Evolutionary conservation across 2,113 vertebrate genomes (phyloP).

Genomic region (Campylomormyrus tamandua): DNA sequence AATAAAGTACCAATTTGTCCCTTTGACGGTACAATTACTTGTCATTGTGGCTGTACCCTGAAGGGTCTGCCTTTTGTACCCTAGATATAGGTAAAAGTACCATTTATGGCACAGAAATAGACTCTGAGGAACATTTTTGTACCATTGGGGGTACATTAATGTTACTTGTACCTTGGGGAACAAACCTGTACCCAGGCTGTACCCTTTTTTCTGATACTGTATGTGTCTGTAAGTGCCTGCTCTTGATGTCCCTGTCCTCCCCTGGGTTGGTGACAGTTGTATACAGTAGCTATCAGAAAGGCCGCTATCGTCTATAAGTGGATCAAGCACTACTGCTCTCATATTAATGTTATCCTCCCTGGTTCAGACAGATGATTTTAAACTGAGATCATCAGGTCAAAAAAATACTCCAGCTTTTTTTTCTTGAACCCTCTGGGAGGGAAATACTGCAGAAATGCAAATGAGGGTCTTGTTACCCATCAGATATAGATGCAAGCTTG

Average conservation of each 20-base stretch:
- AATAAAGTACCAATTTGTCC: background rate
- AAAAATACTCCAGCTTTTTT: background rate
- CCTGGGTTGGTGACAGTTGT: slow-evolving; percentile 23
- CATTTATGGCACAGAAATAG: background rate
- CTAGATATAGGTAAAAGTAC: background rate
- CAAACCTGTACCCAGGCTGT: background rate
- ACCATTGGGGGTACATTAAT: background rate
- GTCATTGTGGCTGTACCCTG: background rate
- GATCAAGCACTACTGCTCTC: slow-evolving; percentile 33
- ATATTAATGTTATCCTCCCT: slow-evolving; percentile 48
- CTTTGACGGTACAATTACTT: background rate
- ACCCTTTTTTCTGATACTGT: background rate
- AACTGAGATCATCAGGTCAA: background rate
- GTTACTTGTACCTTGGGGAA: background rate
- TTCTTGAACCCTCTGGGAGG: background rate
- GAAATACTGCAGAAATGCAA: background rate
- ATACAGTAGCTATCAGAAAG: slow-evolving; percentile 42
- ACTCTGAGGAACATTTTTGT: background rate
- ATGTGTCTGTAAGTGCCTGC: slow-evolving; percentile 22
- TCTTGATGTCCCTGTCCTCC: slow-evolving; percentile 2
- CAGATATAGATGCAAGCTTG: background rate
- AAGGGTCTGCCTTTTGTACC: background rate
- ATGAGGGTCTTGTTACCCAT: background rate
- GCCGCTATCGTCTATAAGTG: slow-evolving; percentile 46
- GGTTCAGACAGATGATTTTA: slow-evolving; percentile 26